phyloP scores from a whole-genome alignment of 2,888 invertebrate genomes.

The Eupithecia dodoneata region DNA sequence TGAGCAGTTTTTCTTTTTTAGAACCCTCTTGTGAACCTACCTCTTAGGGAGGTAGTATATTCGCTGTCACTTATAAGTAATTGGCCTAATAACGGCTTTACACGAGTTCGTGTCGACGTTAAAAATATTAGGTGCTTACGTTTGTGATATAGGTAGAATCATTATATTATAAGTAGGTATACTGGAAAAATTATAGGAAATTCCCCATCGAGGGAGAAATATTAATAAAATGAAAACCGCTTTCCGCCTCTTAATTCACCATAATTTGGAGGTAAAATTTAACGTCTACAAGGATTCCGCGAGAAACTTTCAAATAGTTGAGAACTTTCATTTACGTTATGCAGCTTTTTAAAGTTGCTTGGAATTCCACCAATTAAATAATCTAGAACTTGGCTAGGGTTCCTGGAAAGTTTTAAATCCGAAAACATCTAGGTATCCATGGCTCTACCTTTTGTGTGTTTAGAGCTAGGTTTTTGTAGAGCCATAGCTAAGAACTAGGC shows the following conservation, averaged over 20 bases:
- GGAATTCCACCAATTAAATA: slow-evolving; percentile 73
- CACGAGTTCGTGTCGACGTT: not conserved
- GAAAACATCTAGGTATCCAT: slow-evolving; percentile 5
- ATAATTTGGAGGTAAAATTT: slow-evolving; percentile 14
- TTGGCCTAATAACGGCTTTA: slow-evolving; percentile 11
- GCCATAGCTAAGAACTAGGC: not conserved
- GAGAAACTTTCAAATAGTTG: slow-evolving; percentile 48
- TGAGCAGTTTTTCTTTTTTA: slow-evolving; percentile 7
- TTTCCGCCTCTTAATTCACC: not conserved
- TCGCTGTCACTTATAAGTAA: slow-evolving; percentile 17
- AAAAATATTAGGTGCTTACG: slow-evolving; percentile 13
- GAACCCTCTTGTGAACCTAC: not conserved
- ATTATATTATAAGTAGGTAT: not conserved
- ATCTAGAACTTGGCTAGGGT: slow-evolving; percentile 50
- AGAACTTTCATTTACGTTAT: slow-evolving; percentile 57
- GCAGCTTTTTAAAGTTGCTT: slow-evolving; percentile 65
- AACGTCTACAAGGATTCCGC: slow-evolving; percentile 63
- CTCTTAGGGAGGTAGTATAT: slow-evolving; percentile 1
- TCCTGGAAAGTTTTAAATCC: slow-evolving; percentile 6
- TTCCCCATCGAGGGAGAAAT: not conserved
- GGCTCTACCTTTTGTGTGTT: not conserved
- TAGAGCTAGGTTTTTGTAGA: not conserved
- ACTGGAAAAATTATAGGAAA: not conserved
- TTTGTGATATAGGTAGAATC: not conserved
- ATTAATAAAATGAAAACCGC: not conserved